phyloP scores from a whole-genome alignment of 2,888 invertebrate genomes.

The Drosophila setosimentum region DNA sequence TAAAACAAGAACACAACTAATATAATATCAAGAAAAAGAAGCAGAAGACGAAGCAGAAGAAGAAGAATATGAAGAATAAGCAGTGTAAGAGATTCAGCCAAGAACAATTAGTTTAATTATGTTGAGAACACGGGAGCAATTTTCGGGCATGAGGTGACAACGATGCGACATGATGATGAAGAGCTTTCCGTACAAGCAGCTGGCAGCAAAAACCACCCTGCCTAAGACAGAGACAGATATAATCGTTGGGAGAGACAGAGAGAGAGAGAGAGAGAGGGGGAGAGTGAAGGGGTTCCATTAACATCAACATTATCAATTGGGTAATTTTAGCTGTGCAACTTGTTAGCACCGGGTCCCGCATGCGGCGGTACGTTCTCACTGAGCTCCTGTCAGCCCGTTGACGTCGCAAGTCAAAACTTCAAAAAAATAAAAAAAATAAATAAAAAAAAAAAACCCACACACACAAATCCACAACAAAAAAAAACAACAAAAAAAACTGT shows the following conservation, averaged over 20 bases:
- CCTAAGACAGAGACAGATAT: not conserved
- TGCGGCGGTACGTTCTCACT: constrained; percentile 35
- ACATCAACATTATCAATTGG: constrained; percentile 69
- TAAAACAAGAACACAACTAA: not conserved
- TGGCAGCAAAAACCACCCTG: constrained; percentile 19
- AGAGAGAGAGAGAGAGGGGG: not conserved
- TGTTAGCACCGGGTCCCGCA: constrained; percentile 77
- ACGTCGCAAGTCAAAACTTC: constrained; percentile 65
- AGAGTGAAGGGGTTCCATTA: not conserved
- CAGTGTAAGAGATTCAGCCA: constrained; percentile 34
- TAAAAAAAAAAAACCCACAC: constrained; percentile 2
- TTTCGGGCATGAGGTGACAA: constrained; percentile 79
- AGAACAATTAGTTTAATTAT: constrained; percentile 79
- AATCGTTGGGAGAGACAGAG: not conserved
- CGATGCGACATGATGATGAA: constrained; percentile 78
- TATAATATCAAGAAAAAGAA: not conserved
- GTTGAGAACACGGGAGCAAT: constrained; percentile 55
- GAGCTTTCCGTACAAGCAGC: constrained; percentile 40
- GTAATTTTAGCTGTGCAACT: constrained; percentile 78
- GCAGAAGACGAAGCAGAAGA: not conserved
- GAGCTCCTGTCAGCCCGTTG: constrained; percentile 62
- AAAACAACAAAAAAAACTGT: not conserved
- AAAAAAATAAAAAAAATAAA: constrained; percentile 7
- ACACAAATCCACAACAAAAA: not conserved
- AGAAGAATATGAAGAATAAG: constrained; percentile 9